Evolutionary conservation across 1,140 invertebrate genomes (phyloP).

Genomic region (Tigriopus japonicus): DNA sequence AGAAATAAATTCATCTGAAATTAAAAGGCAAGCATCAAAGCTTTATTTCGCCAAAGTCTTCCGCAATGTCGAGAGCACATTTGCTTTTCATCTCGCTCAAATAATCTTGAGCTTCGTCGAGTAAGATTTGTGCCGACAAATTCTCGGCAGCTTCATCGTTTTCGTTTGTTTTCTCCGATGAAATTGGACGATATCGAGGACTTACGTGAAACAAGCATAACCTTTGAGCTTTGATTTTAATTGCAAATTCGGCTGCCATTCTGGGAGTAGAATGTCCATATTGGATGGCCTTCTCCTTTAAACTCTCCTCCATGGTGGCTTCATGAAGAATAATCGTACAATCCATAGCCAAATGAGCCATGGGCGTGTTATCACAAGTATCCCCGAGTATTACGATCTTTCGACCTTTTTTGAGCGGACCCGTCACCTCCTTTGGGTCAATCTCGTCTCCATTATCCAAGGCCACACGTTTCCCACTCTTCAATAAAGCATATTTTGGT

Average conservation of each 20-base stretch:
- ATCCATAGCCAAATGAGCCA: background rate
- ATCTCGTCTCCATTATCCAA: background rate
- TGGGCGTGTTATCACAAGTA: background rate
- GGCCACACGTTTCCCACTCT: background rate
- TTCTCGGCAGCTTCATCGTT: background rate
- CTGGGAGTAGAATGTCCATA: background rate
- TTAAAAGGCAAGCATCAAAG: no score
- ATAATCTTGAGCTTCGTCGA: background rate
- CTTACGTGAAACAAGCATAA: background rate
- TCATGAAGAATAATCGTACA: background rate
- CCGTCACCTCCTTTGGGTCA: background rate
- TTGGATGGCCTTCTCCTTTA: background rate
- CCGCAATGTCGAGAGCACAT: no score
- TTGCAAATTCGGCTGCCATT: background rate
- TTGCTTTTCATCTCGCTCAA: background rate
- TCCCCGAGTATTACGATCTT: background rate
- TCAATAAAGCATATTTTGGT: constrained; percentile 20
- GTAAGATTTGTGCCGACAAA: background rate
- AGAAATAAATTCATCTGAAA: no score
- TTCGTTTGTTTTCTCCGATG: background rate
- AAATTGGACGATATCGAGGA: background rate
- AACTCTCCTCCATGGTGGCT: background rate
- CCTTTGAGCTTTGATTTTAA: background rate
- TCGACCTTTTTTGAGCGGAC: background rate
- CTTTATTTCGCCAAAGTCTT: no score